Conservation (phyloP, 2,888 invertebrate species). For the Yponomeuta cagnagella region DNA sequence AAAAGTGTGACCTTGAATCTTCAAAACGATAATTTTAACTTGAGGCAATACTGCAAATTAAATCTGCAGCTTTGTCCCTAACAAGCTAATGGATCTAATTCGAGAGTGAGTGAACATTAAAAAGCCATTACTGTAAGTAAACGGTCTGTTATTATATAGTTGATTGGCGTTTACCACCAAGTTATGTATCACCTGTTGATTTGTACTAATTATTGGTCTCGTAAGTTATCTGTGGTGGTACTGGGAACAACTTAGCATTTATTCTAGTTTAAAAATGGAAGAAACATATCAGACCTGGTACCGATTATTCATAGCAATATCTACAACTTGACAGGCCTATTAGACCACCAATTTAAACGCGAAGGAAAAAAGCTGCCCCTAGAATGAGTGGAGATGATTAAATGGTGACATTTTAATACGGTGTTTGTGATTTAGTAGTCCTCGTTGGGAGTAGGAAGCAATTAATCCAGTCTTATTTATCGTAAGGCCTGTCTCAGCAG, state of each 20-base stretch:
- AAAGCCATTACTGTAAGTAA: constrained; percentile 11
- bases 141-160: constrained; percentile 6
- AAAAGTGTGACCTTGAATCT: not conserved
- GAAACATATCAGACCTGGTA: not conserved
- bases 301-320: constrained; percentile 3
- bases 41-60: not conserved
- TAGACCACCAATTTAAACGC: constrained; percentile 11
- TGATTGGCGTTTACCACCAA: constrained; percentile 10
- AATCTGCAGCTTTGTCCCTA: not conserved
- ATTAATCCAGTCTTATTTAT: constrained; percentile 69
- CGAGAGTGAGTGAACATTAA: constrained; percentile 7
- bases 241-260: not conserved
- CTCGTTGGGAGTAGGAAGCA: constrained; percentile 57
- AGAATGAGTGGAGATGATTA: constrained; percentile 46
- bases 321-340: constrained; percentile 14
- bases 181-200: constrained; percentile 10
- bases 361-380: constrained; percentile 34
- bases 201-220: not conserved
- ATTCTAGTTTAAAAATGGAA: not conserved
- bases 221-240: not conserved
- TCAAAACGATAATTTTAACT: not conserved
- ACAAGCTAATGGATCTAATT: constrained; percentile 2
- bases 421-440: constrained; percentile 49
- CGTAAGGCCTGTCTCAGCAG: constrained; percentile 60
- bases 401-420: constrained; percentile 53